A percentile compares a stretch with the other conserved stretches of the same genome.
These are phyloP conservation scores for Drosophila arawakana DNA, from an alignment of 1,140 invertebrate species.

Conservation along the genomic window DNA sequence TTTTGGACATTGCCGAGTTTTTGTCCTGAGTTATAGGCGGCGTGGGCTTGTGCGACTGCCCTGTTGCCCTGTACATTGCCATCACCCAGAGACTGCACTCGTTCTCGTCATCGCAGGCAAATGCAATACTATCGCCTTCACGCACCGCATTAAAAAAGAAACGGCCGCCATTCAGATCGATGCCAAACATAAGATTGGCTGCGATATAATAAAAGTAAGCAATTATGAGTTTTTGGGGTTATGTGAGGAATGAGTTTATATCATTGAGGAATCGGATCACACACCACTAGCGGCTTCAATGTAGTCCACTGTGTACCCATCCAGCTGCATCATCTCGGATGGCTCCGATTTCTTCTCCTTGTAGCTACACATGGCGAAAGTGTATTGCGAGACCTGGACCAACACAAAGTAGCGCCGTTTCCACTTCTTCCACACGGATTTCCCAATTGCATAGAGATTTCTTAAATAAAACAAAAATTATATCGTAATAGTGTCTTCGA, in stretches of 20 bases:
- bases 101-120: constrained; percentile 99
- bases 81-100: constrained; percentile 99
- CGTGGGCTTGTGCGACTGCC: constrained; percentile 99
- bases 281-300: constrained; percentile 96
- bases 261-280: not conserved
- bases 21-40: constrained; percentile 95
- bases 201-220: constrained; percentile 59
- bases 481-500: not conserved
- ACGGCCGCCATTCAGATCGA: constrained; percentile 94
- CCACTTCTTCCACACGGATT: constrained; percentile 99
- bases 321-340: constrained; percentile 99
- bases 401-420: constrained; percentile 99
- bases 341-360: constrained; percentile 99
- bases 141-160: constrained; percentile 99
- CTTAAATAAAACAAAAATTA: constrained; percentile 85
- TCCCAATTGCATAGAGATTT: constrained; percentile 96
- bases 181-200: constrained; percentile 96
- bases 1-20: constrained; percentile 94
- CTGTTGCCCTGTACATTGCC: constrained; percentile 99
- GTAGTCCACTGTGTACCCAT: constrained; percentile 99
- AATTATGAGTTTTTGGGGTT: constrained; percentile 15
- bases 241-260: not conserved
- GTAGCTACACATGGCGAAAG: constrained; percentile 99
- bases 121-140: constrained; percentile 98
- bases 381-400: constrained; percentile 99